Base-by-base conservation (phyloP, 1,140 invertebrate species). In the Aricia agestis region DNA sequence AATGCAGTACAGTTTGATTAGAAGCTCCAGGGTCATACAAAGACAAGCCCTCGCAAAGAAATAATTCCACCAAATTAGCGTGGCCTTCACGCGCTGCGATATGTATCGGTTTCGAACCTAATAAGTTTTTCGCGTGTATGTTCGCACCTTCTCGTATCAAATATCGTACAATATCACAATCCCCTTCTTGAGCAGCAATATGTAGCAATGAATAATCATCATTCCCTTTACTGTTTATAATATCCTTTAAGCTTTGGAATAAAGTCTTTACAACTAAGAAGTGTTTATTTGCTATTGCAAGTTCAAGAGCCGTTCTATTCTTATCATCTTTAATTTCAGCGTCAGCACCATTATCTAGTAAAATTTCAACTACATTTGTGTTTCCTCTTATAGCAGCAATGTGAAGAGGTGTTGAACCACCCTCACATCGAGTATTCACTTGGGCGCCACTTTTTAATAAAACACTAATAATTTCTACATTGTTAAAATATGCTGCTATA, bases 91-190 rank as follows among this genome's bases (percentile, higher is more conserved):
- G 19, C 6, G 65, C 65, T 41, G 65, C 65, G 36, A 66, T 66
- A 17, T 66, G 65, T 36, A 66, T 66, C 32, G 65, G 31, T 66
- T 66, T 66, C 17, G 65, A 66, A 66, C 65, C 65, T 11, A 25
- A 36, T 15, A 25, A 36, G 31, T 66, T 66, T 66, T 66, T 66
- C 17, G 65, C 65, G 13, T 66, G 65, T 36, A 66, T 25, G 36
- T 66, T 9, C 15, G 65, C 65, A 66, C 65, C 65, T 66, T 66
- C 31, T 13, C 31, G 15, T 41, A 66, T 66, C 32, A 66, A 66
- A 66, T 41, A 36, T 66, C n/a, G 6, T 25, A 66, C 65, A 17
- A 66, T 66, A 15, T 66, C 17, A 66, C 17, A 66, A 66, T 66
- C 32, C 2, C 65, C 65, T 41, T 9, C 31, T 31, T 66, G 65